Evolutionary conservation across 2,113 vertebrate species (phyloP).

Genomic region (Calidris pygmaea): DNA sequence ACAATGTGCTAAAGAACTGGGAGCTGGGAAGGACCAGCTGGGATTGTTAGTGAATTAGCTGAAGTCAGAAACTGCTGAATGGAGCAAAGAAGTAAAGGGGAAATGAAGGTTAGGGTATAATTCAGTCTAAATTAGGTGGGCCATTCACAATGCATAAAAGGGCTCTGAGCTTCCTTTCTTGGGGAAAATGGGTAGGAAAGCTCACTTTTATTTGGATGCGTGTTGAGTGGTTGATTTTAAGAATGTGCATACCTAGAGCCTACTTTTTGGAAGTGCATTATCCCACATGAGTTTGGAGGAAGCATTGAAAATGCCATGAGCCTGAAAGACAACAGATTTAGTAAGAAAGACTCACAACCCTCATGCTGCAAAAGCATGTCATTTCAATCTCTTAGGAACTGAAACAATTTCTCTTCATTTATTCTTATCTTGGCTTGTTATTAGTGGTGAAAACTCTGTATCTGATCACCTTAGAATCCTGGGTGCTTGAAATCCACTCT

Average conservation of each 20-base stretch:
- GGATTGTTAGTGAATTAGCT: conserved; percentile 88
- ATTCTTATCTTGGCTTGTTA: background rate
- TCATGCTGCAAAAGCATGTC: background rate
- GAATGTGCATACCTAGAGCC: conserved; percentile 85
- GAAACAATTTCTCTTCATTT: background rate
- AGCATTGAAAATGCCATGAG: conserved; percentile 29
- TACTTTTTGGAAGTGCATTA: conserved; percentile 76
- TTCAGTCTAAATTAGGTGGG: conserved; percentile 89
- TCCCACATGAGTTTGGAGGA: conserved; percentile 44
- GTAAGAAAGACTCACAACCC: background rate
- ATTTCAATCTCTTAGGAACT: background rate
- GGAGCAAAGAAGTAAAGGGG: conserved; percentile 81
- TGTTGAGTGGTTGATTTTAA: conserved; percentile 62
- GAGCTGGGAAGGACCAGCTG: conserved; percentile 77
- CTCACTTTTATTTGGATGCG: conserved; percentile 87
- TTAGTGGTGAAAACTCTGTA: background rate
- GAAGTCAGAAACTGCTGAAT: conserved; percentile 89
- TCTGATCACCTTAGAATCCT: background rate
- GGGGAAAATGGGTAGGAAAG: conserved; percentile 88
- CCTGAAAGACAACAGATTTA: conserved; percentile 35
- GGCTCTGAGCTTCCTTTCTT: conserved; percentile 83
- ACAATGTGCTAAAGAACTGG: conserved; percentile 80
- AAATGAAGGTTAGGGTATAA: conserved; percentile 87
- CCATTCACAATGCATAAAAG: conserved; percentile 89
- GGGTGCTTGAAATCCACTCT: background rate